Evolutionary conservation across 2,888 invertebrate genomes (phyloP).

Genomic region (Lypha dubia): DNA sequence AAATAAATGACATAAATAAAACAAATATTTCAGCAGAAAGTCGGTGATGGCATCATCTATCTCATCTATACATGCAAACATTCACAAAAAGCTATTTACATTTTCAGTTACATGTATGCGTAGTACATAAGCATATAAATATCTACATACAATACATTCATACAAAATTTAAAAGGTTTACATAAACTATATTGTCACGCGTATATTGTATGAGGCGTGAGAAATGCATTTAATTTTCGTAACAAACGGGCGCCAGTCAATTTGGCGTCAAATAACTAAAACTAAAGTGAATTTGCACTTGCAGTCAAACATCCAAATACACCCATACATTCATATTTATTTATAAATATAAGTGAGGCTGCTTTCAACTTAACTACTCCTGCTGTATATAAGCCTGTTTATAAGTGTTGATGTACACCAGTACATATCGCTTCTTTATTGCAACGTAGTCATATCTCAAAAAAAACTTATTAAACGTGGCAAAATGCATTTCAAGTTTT

Average conservation of each 20-base stretch:
- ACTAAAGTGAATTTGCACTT: conserved; percentile 40
- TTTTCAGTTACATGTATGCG: background rate
- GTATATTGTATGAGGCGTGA: conserved; percentile 60
- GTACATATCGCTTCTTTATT: background rate
- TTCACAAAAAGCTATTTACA: too few relatives aligned
- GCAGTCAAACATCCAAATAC: background rate
- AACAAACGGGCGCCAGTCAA: conserved; percentile 78
- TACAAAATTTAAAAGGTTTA: conserved; percentile 38
- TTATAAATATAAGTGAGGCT: conserved; percentile 32
- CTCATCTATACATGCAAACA: too few relatives aligned
- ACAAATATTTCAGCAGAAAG: conserved; percentile 49
- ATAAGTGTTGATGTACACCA: background rate
- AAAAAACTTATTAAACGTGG: too few relatives aligned
- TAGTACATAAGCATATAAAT: conserved; percentile 3
- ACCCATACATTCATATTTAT: background rate
- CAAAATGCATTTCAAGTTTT: too few relatives aligned
- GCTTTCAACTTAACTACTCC: background rate
- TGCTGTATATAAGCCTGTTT: too few relatives aligned
- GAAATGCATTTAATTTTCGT: conserved; percentile 75
- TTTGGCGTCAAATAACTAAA: conserved; percentile 74
- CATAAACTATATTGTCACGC: conserved; percentile 34
- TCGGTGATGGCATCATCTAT: conserved; percentile 49
- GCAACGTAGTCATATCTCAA: too few relatives aligned
- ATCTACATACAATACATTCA: too few relatives aligned
- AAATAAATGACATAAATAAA: conserved; percentile 69